Conservation (phyloP, 2,797 vertebrate genomes). For the Epinephelus malabaricus region DNA sequence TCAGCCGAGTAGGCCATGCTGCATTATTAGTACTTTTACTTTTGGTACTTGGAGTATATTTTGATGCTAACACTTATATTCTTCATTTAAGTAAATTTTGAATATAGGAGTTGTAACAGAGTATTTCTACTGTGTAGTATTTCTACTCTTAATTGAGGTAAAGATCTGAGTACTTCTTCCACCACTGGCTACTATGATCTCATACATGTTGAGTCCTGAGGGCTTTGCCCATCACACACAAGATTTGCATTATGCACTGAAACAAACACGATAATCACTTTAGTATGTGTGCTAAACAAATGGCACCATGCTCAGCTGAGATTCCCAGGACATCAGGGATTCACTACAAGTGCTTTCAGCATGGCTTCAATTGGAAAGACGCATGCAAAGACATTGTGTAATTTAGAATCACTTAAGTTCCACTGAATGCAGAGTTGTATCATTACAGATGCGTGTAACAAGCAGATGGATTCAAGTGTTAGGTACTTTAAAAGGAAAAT, state of each 20-base stretch:
- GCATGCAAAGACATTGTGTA: conserved; percentile 15
- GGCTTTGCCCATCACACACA: not conserved
- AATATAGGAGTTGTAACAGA: too few species aligned
- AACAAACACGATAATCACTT: conserved; percentile 34
- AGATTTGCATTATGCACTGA: conserved; percentile 28
- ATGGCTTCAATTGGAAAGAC: conserved; percentile 5
- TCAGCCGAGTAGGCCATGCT: too few species aligned
- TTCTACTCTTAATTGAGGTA: too few species aligned
- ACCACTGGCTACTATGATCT: not conserved
- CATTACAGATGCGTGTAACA: not conserved
- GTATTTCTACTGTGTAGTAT: too few species aligned
- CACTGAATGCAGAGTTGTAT: conserved; percentile 3
- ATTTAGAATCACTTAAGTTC: conserved; percentile 30
- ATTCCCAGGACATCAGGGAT: conserved; percentile 20
- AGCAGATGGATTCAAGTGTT: conserved; percentile 17
- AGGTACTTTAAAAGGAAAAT: not conserved
- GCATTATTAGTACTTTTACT: too few species aligned
- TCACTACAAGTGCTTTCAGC: conserved; percentile 12
- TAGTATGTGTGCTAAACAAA: conserved; percentile 18
- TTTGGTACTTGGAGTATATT: too few species aligned
- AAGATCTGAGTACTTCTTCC: too few species aligned
- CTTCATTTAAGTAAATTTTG: too few species aligned
- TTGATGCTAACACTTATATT: too few species aligned
- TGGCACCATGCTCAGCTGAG: not conserved
- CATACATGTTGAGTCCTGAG: not conserved